phyloP scores from a whole-genome alignment of 2,113 vertebrate species.

The Pygoscelis adeliae region DNA sequence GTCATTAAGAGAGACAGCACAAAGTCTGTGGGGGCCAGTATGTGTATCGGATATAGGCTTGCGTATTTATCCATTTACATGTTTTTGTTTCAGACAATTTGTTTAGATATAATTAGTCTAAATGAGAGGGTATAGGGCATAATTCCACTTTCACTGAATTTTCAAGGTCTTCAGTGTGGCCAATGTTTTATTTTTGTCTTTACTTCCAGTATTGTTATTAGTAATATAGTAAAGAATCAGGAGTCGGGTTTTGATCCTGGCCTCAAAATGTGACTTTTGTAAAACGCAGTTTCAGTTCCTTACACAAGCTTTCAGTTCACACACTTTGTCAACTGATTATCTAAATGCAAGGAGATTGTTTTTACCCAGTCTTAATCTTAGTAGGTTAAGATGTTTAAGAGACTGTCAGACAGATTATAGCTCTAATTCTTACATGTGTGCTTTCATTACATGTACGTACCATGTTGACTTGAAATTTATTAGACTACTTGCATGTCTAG shows the following conservation, averaged over 20 bases:
- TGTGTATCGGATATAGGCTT: not conserved
- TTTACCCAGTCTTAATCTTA: not conserved
- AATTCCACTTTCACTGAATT: not conserved
- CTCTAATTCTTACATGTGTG: slow-evolving; percentile 19
- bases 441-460: not conserved
- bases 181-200: not conserved
- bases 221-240: not conserved
- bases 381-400: slow-evolving; percentile 23
- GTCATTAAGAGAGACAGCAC: not conserved
- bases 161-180: not conserved
- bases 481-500: not conserved
- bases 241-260: not conserved
- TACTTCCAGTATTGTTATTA: not conserved
- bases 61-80: not conserved
- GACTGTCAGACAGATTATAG: slow-evolving; percentile 13
- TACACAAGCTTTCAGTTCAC: not conserved
- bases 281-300: not conserved
- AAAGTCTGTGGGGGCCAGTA: not conserved
- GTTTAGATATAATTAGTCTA: not conserved
- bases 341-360: not conserved
- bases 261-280: not conserved
- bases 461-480: slow-evolving; percentile 15
- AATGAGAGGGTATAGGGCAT: not conserved
- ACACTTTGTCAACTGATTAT: not conserved
- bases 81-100: not conserved